A percentile compares a stretch with the other conserved stretches of the same genome.
These are phyloP conservation scores for Callithrix jacchus DNA, from an alignment of 2,113 vertebrate genomes.

Conservation along the genomic window DNA sequence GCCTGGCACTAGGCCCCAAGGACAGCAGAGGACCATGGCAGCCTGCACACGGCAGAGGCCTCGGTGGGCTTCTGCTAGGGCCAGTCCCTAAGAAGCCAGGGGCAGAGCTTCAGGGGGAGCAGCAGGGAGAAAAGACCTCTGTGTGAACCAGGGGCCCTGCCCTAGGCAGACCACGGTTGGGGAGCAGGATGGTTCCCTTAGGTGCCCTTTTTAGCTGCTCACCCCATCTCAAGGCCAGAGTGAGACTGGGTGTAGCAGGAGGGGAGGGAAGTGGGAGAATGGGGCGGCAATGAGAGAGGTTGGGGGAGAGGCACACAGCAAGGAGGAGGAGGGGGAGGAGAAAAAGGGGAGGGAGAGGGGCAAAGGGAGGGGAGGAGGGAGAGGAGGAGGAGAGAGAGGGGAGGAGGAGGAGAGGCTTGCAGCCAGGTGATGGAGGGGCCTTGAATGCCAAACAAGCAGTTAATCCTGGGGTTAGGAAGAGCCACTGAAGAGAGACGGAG, in stretches of 20 bases:
- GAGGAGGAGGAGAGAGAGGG: fast-evolving
- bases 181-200: too few relatives aligned
- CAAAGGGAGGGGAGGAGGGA: too few relatives aligned
- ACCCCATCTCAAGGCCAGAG: not conserved
- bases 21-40: not conserved
- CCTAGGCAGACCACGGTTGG: not conserved
- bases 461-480: not conserved
- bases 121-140: not conserved
- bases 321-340: not conserved
- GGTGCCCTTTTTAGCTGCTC: not conserved
- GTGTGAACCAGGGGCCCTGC: not conserved
- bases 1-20: not conserved
- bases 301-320: not conserved
- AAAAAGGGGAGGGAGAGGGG: not conserved
- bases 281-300: not conserved
- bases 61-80: not conserved
- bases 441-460: not conserved
- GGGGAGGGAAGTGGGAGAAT: not conserved
- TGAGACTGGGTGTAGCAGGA: not conserved
- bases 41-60: fast-evolving
- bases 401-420: fast-evolving
- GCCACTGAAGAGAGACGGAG: not conserved
- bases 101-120: not conserved
- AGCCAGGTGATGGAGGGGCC: not conserved
- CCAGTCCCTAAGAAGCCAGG: not conserved